A percentile compares a stretch with the other conserved stretches of the same genome.
These are phyloP conservation scores for Calameuta pallipes DNA, from an alignment of 2,888 invertebrate genomes.

Conservation along the genomic window DNA sequence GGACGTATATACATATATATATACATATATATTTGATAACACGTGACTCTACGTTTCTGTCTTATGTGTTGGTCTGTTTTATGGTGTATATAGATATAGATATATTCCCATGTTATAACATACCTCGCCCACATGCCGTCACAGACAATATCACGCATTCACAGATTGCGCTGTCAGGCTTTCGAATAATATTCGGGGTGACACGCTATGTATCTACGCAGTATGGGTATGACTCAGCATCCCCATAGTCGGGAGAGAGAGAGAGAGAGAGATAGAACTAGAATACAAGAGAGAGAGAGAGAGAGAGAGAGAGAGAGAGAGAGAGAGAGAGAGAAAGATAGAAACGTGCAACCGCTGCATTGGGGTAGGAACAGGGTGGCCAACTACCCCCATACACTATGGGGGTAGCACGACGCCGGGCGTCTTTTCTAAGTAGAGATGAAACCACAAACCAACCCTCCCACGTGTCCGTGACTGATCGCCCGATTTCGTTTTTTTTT, in stretches of 20 bases:
- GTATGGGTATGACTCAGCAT: slow-evolving; percentile 56
- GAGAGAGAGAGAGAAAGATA: background rate
- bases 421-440: slow-evolving; percentile 1
- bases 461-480: slow-evolving; percentile 58
- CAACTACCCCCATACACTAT: background rate
- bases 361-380: slow-evolving; percentile 15
- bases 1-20: too few species aligned
- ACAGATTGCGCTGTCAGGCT: slow-evolving; percentile 60
- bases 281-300: background rate
- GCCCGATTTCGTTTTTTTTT: slow-evolving; percentile 36
- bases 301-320: background rate
- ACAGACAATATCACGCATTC: slow-evolving; percentile 53
- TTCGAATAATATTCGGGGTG: slow-evolving; percentile 60
- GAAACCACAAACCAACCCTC: slow-evolving; percentile 9
- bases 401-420: background rate
- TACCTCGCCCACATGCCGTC: slow-evolving; percentile 17
- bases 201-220: slow-evolving; percentile 48
- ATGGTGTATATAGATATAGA: too few species aligned
- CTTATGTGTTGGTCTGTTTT: too few species aligned
- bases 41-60: too few species aligned
- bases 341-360: slow-evolving; percentile 17
- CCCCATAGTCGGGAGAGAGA: slow-evolving; percentile 31
- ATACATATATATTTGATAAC: too few species aligned
- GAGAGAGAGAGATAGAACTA: too few species aligned
- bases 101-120: background rate